These are phyloP conservation scores for Pelecanoides urinatrix DNA, from an alignment of 2,113 vertebrate genomes.

Conservation along the genomic window DNA sequence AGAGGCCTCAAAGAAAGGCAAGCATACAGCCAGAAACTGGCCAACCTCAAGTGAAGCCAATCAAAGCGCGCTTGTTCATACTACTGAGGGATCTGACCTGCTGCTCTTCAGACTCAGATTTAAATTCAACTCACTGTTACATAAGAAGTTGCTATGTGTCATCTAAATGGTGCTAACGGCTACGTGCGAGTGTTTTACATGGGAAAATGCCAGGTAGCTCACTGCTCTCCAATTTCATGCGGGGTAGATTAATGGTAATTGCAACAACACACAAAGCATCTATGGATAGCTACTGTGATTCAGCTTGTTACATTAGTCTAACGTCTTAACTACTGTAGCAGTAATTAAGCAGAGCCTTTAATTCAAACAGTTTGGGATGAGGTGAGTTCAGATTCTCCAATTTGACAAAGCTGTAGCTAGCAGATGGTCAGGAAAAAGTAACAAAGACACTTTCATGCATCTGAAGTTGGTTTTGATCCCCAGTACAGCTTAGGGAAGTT, in stretches of 20 bases:
- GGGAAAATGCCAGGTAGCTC: neutral
- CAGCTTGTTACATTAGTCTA: neutral
- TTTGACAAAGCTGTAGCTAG: neutral
- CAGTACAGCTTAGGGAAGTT: neutral
- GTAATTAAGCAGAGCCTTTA: neutral
- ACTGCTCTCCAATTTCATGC: neutral
- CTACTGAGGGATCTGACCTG: neutral
- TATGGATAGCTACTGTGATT: neutral
- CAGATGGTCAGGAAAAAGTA: neutral
- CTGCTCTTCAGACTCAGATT: neutral
- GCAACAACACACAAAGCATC: neutral
- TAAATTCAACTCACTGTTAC: neutral
- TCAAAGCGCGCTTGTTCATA: rapidly evolving
- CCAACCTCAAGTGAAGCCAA: neutral
- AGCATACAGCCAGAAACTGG: neutral
- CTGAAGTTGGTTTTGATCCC: neutral
- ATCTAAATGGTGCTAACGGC: neutral
- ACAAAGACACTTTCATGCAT: neutral
- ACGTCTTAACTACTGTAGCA: neutral
- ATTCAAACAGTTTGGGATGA: neutral
- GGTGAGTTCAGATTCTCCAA: neutral
- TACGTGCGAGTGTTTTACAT: neutral
- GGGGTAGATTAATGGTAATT: neutral
- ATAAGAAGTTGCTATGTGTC: neutral
- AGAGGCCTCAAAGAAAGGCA: neutral